Evolutionary conservation across 2,888 invertebrate genomes (phyloP), one percentile per base, ranked within the genome.

Genomic region (Drosophila borborema): DNA sequence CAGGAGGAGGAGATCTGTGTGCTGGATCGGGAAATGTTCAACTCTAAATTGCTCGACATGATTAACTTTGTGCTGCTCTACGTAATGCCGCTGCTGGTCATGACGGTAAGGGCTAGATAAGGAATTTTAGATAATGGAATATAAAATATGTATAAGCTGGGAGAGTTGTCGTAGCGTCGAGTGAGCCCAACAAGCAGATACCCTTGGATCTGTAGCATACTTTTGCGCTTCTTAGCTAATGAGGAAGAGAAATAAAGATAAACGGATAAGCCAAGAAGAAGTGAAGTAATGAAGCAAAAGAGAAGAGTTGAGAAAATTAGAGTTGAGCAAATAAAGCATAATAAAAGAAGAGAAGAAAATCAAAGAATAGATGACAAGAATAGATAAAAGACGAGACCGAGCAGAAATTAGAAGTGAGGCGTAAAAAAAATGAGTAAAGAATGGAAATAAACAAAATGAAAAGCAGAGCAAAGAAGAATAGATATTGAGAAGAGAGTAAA

Each of bases 61-160:
- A 95, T 96, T 77, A 97, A 97, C 93, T 96, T 98, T 87, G 95
- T 96, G 8, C 94, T 98, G 10, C 95, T 98, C 72, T 98, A 98
- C 92, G 94, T 97, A 48, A 94, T 97, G 45, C 98, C 98, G 0
- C 93, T 98, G 59, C 94, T 95, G 58, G 95, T 97, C 34, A 97
- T 98, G 95, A 95, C 95, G 94, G 96, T 96, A 91, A 94, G 95
- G 14, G 1, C 12, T 7, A n/a, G 49, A 18, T 31, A 31, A 1
- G 38, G 1, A 6, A 14, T 2, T 23, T 6, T 12, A 45, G 45
- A 45, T 20, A 23, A 6, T 23, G 14, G 0, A 23, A 4, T n/a
- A 10, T 8, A 3, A 28, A 28, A 16, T 46, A 14, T 23, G 23
- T 46, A 16, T 1, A 31, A 31, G 16, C 5, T 4, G 9, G 5